Base-by-base conservation (phyloP, 2,888 invertebrate genomes). In the Metallyticus violacea region DNA sequence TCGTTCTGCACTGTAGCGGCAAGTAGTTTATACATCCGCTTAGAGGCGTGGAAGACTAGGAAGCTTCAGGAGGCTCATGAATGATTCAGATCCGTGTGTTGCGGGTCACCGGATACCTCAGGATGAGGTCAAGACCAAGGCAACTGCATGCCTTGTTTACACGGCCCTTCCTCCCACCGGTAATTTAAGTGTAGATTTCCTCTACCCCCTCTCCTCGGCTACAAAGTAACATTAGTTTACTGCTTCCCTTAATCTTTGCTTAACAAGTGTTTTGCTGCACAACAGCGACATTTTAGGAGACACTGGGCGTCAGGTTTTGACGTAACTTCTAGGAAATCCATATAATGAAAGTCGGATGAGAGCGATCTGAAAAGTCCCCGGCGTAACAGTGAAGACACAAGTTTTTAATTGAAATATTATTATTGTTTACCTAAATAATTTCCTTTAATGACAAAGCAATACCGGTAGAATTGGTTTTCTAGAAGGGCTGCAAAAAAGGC, bases 81-180 rank as follows among this genome's bases (percentile, higher is more conserved):
- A 85, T 87, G 87, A 87, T 85, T 85, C 85, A 85, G 85, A 29
- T 81, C 85, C 26, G 81, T 77, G 83, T 81, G 87, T 87, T 87
- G 87, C 85, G 85, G 87, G 87, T 87, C 87, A 81, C 85, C 78
- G 82, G 77, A 62, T 77, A 78, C 87, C 85, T 85, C 87, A 87
- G 87, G 87, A 87, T 87, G 87, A 85, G 87, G 87, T 87, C 87
- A 87, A 87, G 81, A 85, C 83, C 83, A 83, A n/a, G 40, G 40
- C 83, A 83, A 83, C 83, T 83, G 28, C 25, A 26, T n/a, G 28
- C 15, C 76, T 15, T 1, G 76, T 27, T 77, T 77, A 77, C 27
- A 76, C 27, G 6, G 77, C 27, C 40, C 40, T 62, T 62, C 40
- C 40, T 62, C 40, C 40, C 40, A 62, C 40, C 22, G 40, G 40